These are phyloP conservation scores for Synanceia verrucosa DNA, from an alignment of 2,797 vertebrate genomes.

Conservation along the genomic window DNA sequence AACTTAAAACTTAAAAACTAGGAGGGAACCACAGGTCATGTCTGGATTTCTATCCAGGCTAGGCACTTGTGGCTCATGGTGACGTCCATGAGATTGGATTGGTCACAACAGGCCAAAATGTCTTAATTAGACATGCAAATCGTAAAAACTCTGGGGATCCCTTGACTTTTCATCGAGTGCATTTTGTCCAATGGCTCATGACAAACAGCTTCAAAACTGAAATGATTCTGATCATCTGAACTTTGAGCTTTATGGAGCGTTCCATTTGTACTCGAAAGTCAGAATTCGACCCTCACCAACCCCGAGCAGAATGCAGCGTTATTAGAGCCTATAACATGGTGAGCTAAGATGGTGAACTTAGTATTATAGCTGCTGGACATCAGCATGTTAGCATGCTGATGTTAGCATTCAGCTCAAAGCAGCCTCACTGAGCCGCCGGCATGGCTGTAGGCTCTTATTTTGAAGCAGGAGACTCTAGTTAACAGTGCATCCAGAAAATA, in stretches of 20 bases:
- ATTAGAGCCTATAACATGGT: background rate
- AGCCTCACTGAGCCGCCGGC: background rate
- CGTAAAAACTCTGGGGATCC: background rate
- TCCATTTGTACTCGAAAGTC: too few relatives aligned
- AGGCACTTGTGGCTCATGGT: background rate
- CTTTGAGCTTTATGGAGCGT: background rate
- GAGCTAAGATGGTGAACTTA: background rate
- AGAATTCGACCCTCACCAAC: too few relatives aligned
- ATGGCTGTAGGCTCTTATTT: background rate
- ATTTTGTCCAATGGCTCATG: background rate
- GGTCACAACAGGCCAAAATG: background rate
- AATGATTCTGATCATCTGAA: background rate
- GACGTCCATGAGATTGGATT: background rate
- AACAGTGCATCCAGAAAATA: too few relatives aligned
- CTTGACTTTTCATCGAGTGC: background rate
- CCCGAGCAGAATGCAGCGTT: too few relatives aligned
- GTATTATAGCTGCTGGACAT: background rate
- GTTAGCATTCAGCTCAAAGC: slow-evolving; percentile 7
- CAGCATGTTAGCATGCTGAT: background rate
- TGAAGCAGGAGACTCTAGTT: background rate
- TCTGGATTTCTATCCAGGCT: background rate
- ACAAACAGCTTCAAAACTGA: background rate
- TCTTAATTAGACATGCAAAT: background rate
- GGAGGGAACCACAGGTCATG: too few relatives aligned
- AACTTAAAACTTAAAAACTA: too few relatives aligned